Percentiles rank a stretch among this genome's conserved stretches.
These are phyloP conservation scores for Chelonus insularis DNA, from an alignment of 1,140 invertebrate species.

Conservation along the genomic window DNA sequence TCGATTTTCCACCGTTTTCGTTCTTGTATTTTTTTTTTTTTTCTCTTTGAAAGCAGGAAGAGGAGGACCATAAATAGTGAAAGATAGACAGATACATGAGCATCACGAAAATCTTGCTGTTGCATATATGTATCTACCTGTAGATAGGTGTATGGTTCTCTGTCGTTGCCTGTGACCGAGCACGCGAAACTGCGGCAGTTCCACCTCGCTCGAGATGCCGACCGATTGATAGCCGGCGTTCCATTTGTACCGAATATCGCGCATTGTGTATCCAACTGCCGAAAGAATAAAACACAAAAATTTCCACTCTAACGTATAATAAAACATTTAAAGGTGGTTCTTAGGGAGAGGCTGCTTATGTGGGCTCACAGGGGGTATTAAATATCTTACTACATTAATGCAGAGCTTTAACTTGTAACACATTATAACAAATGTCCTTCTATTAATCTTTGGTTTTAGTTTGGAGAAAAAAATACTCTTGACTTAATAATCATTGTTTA, in stretches of 20 bases:
- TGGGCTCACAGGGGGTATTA: neutral
- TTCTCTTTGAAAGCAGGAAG: slow-evolving; percentile 15
- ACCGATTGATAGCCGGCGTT: slow-evolving; percentile 84
- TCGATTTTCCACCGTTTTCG: slow-evolving; percentile 9
- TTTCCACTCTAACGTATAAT: slow-evolving; percentile 60
- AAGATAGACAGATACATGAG: slow-evolving; percentile 25
- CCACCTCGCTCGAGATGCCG: slow-evolving; percentile 87
- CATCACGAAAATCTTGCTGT: neutral
- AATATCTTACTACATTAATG: slow-evolving; percentile 14
- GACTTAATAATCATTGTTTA: no score
- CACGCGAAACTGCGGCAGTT: slow-evolving; percentile 93
- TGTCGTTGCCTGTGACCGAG: slow-evolving; percentile 89
- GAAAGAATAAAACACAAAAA: slow-evolving; percentile 68
- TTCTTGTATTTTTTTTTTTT: slow-evolving; percentile 6
- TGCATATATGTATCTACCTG: slow-evolving; percentile 75
- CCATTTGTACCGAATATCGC: slow-evolving; percentile 97
- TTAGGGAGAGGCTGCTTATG: neutral
- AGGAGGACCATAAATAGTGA: slow-evolving; percentile 24
- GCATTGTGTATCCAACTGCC: slow-evolving; percentile 94
- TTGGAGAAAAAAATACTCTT: no score
- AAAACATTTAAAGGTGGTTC: slow-evolving; percentile 38
- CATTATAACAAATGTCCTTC: slow-evolving; percentile 3
- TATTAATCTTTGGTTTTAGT: slow-evolving; percentile 1
- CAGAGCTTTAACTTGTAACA: slow-evolving; percentile 10
- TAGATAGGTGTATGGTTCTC: slow-evolving; percentile 88